Percentiles rank a stretch among this genome's conserved stretches.
These are phyloP conservation scores for Cheilosia variabilis DNA, from an alignment of 2,888 invertebrate genomes.

Conservation along the genomic window DNA sequence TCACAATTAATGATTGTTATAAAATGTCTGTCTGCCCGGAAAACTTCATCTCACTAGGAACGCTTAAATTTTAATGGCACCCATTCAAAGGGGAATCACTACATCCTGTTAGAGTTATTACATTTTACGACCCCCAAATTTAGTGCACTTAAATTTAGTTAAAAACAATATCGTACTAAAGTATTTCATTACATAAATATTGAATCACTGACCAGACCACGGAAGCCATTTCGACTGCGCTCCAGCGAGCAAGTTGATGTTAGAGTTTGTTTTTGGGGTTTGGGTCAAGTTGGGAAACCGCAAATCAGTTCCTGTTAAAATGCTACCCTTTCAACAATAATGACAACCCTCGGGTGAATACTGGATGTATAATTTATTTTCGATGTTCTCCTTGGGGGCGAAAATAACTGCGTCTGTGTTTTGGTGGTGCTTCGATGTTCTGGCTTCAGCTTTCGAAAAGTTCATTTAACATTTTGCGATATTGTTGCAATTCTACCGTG, in stretches of 20 bases:
- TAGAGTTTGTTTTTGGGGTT: conserved; percentile 6
- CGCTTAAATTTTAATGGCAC: conserved; percentile 32
- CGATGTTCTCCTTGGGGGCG: conserved; percentile 8
- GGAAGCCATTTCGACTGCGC: not conserved
- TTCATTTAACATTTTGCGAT: conserved; percentile 53
- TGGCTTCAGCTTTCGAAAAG: conserved; percentile 23
- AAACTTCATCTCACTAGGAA: conserved; percentile 11
- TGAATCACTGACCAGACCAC: conserved; percentile 28
- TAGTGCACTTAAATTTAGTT: conserved; percentile 62
- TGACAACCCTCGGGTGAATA: not conserved
- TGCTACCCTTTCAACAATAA: conserved; percentile 8
- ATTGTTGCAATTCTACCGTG: conserved; percentile 30
- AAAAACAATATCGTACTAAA: conserved; percentile 26
- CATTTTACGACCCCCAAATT: conserved; percentile 43
- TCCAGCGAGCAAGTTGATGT: not conserved
- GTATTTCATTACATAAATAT: conserved; percentile 45
- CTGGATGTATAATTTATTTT: conserved; percentile 20
- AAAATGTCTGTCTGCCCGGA: conserved; percentile 37
- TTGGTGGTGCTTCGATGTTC: conserved; percentile 12
- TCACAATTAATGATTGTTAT: conserved; percentile 25
- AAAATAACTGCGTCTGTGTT: not conserved
- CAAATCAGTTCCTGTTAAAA: conserved; percentile 27
- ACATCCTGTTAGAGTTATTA: conserved; percentile 32
- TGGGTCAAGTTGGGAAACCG: conserved; percentile 4
- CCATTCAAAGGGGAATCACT: conserved; percentile 19